Conservation (phyloP, 2,888 invertebrate genomes). For the Acanthococcus lagerstroemiae region DNA sequence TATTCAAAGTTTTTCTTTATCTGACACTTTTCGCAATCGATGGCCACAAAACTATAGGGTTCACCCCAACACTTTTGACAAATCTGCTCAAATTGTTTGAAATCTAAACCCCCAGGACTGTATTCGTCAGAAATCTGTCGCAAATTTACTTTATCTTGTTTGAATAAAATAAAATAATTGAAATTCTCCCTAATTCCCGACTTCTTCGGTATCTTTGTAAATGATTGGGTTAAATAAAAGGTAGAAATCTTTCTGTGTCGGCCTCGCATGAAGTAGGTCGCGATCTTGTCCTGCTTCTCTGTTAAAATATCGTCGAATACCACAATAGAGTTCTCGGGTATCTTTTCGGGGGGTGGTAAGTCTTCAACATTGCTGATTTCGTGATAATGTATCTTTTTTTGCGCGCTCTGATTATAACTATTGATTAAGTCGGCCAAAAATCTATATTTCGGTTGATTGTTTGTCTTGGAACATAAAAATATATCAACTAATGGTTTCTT, state of each 20-base stretch:
- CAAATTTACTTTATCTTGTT: background rate
- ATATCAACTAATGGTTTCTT: background rate
- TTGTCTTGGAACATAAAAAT: background rate
- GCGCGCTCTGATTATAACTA: background rate
- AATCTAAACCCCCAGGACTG: background rate
- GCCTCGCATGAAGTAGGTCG: background rate
- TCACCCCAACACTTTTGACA: background rate
- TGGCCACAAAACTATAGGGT: background rate
- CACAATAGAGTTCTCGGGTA: background rate
- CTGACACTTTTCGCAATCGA: no score
- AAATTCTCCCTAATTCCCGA: conserved; percentile 8
- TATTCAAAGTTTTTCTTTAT: no score
- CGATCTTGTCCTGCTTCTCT: background rate
- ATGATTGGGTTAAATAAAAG: conserved; percentile 3
- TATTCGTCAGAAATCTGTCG: background rate
- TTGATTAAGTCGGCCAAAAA: background rate
- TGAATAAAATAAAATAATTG: conserved; percentile 1
- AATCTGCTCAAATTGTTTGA: background rate
- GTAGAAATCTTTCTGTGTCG: conserved; percentile 2
- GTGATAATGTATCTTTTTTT: background rate
- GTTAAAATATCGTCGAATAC: conserved; percentile 8
- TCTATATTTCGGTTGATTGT: background rate
- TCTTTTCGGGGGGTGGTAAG: background rate
- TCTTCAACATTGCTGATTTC: background rate
- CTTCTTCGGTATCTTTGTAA: background rate